phyloP scores from a whole-genome alignment of 2,888 invertebrate genomes.

The Osedax fenrisi region DNA sequence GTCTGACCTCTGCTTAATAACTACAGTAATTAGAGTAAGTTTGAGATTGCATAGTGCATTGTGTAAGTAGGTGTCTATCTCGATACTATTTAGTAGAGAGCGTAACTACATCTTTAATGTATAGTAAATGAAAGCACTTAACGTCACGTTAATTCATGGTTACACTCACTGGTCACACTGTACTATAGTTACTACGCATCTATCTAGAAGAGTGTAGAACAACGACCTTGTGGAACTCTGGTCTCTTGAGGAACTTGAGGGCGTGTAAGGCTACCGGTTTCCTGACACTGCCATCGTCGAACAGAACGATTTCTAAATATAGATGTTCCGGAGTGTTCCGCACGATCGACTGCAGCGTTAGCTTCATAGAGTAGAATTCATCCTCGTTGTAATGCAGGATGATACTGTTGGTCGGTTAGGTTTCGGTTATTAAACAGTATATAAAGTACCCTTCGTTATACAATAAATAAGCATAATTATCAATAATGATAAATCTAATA shows the following conservation, averaged over 20 bases:
- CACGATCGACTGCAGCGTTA: conserved; percentile 34
- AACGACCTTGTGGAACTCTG: conserved; percentile 30
- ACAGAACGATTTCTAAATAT: conserved; percentile 35
- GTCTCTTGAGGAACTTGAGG: conserved; percentile 26
- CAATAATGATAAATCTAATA: neutral
- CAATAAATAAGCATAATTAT: neutral
- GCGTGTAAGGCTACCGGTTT: conserved; percentile 24
- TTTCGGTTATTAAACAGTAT: conserved; percentile 21
- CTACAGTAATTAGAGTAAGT: too few relatives aligned
- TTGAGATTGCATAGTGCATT: too few relatives aligned
- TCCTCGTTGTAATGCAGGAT: conserved; percentile 34
- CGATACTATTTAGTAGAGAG: too few relatives aligned
- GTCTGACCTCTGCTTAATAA: too few relatives aligned
- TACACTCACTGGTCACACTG: too few relatives aligned
- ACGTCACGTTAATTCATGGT: too few relatives aligned
- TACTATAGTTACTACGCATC: too few relatives aligned
- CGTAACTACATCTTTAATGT: too few relatives aligned
- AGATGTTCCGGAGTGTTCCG: conserved; percentile 33
- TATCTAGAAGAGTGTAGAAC: too few relatives aligned
- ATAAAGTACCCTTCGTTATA: neutral
- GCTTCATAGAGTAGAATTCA: conserved; percentile 33
- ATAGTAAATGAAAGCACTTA: too few relatives aligned
- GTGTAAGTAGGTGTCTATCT: too few relatives aligned
- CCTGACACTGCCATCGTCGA: conserved; percentile 35
- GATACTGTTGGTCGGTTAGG: conserved; percentile 33